Percentiles rank a stretch among this genome's conserved stretches.
phyloP scores from a whole-genome alignment of 1,140 invertebrate species.

The Brachionus rotundiformis region DNA sequence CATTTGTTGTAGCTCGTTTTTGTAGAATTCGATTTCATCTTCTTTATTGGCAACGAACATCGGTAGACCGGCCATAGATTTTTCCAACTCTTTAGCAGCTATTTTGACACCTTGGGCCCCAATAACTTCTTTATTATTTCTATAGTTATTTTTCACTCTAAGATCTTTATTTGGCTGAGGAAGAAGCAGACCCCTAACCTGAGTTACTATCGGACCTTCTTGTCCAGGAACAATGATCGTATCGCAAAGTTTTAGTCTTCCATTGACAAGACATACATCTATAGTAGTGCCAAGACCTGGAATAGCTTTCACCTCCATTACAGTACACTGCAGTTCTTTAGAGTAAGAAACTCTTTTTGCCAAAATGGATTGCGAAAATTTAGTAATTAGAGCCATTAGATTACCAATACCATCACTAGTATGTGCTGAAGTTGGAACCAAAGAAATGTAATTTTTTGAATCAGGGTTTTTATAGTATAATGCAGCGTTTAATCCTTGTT shows the following conservation, averaged over 20 bases:
- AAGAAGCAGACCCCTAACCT: slow-evolving; percentile 93
- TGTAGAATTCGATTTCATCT: slow-evolving; percentile 86
- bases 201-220: slow-evolving; percentile 95
- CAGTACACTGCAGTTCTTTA: slow-evolving; percentile 89
- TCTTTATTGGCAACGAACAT: slow-evolving; percentile 79
- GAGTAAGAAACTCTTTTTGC: slow-evolving; percentile 87
- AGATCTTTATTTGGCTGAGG: slow-evolving; percentile 95
- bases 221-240: slow-evolving; percentile 92
- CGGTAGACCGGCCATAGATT: slow-evolving; percentile 82
- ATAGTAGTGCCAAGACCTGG: slow-evolving; percentile 96
- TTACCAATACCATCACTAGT: slow-evolving; percentile 98
- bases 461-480: slow-evolving; percentile 95
- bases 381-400: slow-evolving; percentile 85
- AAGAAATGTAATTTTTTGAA: slow-evolving; percentile 83
- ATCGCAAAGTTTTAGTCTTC: slow-evolving; percentile 84
- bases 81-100: slow-evolving; percentile 90
- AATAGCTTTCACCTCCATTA: slow-evolving; percentile 94
- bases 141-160: slow-evolving; percentile 87
- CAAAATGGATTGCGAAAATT: slow-evolving; percentile 84
- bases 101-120: slow-evolving; percentile 98
- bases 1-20: slow-evolving; percentile 77
- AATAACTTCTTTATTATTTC: slow-evolving; percentile 89
- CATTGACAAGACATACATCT: slow-evolving; percentile 97
- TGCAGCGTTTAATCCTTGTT: slow-evolving; percentile 90
- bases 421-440: slow-evolving; percentile 95